Percentiles rank a stretch among this genome's conserved stretches.
Conservation (phyloP, 2,113 vertebrate genomes). For the Trematocara unimaculatum region DNA sequence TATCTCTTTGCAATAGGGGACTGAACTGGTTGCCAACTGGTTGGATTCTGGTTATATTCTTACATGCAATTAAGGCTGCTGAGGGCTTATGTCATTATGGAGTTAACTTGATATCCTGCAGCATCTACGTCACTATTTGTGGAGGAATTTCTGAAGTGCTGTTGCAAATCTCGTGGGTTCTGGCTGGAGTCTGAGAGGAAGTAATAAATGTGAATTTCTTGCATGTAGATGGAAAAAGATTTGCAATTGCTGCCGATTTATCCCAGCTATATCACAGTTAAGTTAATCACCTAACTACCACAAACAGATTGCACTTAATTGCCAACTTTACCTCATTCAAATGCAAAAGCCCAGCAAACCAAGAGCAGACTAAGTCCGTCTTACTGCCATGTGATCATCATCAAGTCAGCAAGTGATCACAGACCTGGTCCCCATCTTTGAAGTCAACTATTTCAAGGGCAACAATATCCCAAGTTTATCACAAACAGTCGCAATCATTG, state of each 20-base stretch:
- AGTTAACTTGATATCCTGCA: not conserved
- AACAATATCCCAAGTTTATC: not conserved
- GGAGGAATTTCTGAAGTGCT: not conserved
- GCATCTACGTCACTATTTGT: not conserved
- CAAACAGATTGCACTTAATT: not conserved
- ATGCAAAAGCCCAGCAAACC: not conserved
- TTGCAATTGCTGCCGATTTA: not conserved
- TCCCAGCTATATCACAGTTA: not conserved
- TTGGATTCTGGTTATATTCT: not conserved
- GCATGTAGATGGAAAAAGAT: not conserved
- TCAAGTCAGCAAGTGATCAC: not conserved
- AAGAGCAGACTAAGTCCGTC: accelerated
- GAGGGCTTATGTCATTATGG: not conserved
- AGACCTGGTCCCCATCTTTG: not conserved
- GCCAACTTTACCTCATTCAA: not conserved
- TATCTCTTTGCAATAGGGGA: not conserved
- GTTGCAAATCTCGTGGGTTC: not conserved
- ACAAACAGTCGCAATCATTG: not conserved
- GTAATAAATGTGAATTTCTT: not conserved
- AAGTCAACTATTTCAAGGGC: not conserved
- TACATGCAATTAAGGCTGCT: not conserved
- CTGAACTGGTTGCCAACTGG: not conserved
- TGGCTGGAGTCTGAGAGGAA: not conserved
- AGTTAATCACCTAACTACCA: accelerated
- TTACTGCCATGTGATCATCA: not conserved